Conservation (phyloP, 2,797 vertebrate species). For the Acanthis flammea region DNA sequence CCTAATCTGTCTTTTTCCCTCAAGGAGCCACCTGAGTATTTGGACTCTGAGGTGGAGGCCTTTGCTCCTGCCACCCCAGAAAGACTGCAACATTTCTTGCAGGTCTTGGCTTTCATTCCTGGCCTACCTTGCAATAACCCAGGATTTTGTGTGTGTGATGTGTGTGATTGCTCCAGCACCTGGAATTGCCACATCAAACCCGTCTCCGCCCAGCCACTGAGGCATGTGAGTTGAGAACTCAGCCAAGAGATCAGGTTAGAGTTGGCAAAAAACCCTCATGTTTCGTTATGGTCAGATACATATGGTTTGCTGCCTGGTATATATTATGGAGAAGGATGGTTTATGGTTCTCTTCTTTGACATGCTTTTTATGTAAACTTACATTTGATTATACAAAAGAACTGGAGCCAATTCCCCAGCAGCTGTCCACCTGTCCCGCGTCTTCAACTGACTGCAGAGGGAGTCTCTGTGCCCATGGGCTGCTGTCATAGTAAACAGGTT, state of each 20-base stretch:
- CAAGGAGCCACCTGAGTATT: not conserved
- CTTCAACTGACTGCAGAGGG: not conserved
- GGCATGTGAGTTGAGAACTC: accelerated
- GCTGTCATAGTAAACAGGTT: not conserved
- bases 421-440: not conserved
- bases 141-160: not conserved
- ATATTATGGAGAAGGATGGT: not conserved
- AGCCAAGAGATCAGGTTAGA: not conserved
- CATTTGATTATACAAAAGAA: not conserved
- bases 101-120: not conserved
- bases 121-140: not conserved
- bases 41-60: not conserved
- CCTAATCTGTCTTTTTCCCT: not conserved
- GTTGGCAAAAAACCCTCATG: not conserved
- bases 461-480: accelerated
- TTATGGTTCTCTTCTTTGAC: not conserved
- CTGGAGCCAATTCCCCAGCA: not conserved
- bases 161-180: not conserved
- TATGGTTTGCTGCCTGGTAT: not conserved
- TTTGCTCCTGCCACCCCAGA: not conserved
- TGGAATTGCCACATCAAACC: not conserved
- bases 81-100: not conserved
- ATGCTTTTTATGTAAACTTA: not conserved
- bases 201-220: accelerated
- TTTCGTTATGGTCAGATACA: not conserved